Conservation (phyloP, 2,888 invertebrate genomes). For the Mechanitis mazaeus region DNA sequence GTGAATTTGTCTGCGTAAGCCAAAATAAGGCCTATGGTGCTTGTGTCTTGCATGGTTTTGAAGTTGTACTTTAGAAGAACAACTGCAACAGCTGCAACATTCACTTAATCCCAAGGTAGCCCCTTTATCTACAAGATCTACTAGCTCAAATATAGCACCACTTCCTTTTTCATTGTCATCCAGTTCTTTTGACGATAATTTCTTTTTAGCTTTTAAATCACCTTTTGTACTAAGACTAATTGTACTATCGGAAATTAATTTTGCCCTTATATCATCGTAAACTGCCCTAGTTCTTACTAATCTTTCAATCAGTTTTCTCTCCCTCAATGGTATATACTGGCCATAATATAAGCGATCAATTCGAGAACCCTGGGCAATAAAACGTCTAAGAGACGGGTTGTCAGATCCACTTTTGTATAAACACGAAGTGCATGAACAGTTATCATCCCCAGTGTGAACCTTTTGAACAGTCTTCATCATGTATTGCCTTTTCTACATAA, state of each 20-base stretch:
- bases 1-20: conserved; percentile 14
- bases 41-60: conserved; percentile 26
- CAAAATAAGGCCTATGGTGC: conserved; percentile 29
- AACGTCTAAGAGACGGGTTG: conserved; percentile 35
- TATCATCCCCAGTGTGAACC: conserved; percentile 30
- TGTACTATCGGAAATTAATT: conserved; percentile 43
- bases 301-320: conserved; percentile 47
- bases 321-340: conserved; percentile 45
- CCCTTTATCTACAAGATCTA: conserved; percentile 46
- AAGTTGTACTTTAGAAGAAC: conserved; percentile 34
- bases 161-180: conserved; percentile 34
- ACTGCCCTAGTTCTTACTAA: conserved; percentile 50
- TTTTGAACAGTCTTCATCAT: conserved; percentile 38
- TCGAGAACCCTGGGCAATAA: conserved; percentile 38
- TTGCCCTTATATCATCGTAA: conserved; percentile 49
- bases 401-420: conserved; percentile 42
- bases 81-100: conserved; percentile 52
- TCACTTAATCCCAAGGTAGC: conserved; percentile 36
- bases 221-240: conserved; percentile 35
- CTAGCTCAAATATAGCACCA: conserved; percentile 37
- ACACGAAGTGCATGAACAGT: conserved; percentile 48
- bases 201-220: conserved; percentile 31
- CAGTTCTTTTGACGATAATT: conserved; percentile 22
- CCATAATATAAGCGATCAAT: conserved; percentile 44
- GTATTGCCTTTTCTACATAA: conserved; percentile 35